Base-by-base conservation (phyloP, 1,140 invertebrate species). In the Drosophila watanabei region DNA sequence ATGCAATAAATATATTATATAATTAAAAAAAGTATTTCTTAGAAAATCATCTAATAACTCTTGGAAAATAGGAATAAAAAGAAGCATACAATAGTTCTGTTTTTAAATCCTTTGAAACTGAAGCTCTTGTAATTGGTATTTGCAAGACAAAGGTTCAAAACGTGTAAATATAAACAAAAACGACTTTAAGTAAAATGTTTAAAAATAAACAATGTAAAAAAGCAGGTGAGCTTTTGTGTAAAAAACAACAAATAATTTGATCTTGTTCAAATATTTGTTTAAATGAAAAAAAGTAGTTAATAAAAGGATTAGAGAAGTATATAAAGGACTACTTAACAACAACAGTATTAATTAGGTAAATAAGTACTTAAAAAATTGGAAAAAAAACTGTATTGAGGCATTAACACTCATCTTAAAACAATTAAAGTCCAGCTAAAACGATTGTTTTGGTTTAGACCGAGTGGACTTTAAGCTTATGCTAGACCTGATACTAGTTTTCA, bases 391-490 rank as follows among this genome's bases (percentile, higher is more conserved):
- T 24, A 37, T 24, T 5, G 5, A 10, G 20, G 1, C 9, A 39
- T 24, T 39, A 24, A 56, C 8, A 37, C 8, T 56, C 1, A 24
- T 37, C 20, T 1, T 9, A 62, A 51, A 62, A 30, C 10, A 20
- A 24, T 52, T 20, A 54, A 59, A 30, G 14, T 32, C 16, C 9
- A 41, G 18, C 61, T 56, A 24, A 68, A 32, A 46, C 33, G 24
- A 41, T 39, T 69, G 62, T 49, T 61, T 39, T 78, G 72, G 58
- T 57, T 69, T 39, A 58, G 10, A n/a, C 14, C 1, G 18, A 43
- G 37, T 75, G 65, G 60, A 58, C 35, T 35, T 57, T 18, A 71
- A 76, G 72, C 72, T 76, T 59, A 48, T 24, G n/a, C 52, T 56
- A 41, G 51, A 35, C 39, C 30, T 10, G 32, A 65, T 65, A 70